These are phyloP conservation scores for Anhinga anhinga DNA, from an alignment of 2,113 vertebrate genomes.

Conservation along the genomic window DNA sequence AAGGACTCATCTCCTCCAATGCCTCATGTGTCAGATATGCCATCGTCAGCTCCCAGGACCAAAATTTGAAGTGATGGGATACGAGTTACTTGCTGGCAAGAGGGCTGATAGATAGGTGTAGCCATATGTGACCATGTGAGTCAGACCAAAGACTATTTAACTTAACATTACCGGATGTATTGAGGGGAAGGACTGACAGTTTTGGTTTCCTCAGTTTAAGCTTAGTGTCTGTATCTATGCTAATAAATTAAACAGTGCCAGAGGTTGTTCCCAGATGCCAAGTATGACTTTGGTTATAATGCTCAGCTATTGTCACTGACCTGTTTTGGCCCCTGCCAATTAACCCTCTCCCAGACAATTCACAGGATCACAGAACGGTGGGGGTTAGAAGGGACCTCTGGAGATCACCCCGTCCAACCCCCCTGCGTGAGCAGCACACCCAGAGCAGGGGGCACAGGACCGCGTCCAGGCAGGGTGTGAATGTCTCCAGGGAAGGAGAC, in stretches of 20 bases:
- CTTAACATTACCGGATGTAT: neutral
- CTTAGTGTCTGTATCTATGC: neutral
- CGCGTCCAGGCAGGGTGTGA: no score
- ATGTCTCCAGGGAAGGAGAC: no score
- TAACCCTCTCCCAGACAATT: neutral
- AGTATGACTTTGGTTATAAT: neutral
- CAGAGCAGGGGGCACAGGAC: no score
- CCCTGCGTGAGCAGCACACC: no score
- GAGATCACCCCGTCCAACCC: no score
- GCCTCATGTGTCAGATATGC: neutral
- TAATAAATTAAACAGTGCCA: neutral
- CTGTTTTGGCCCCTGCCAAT: neutral
- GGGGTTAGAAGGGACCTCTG: no score
- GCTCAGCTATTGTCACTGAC: neutral
- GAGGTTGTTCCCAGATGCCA: neutral
- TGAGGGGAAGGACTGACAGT: neutral
- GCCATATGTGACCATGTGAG: neutral
- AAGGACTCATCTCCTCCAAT: neutral
- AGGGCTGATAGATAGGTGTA: neutral
- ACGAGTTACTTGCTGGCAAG: neutral
- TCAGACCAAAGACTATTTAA: neutral
- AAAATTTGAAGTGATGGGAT: neutral
- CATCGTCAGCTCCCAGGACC: neutral
- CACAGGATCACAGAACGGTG: no score
- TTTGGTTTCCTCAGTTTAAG: neutral